Percentiles rank a stretch among this genome's conserved stretches.
phyloP scores from a whole-genome alignment of 1,140 invertebrate species.

The Zaprionus inermis region DNA sequence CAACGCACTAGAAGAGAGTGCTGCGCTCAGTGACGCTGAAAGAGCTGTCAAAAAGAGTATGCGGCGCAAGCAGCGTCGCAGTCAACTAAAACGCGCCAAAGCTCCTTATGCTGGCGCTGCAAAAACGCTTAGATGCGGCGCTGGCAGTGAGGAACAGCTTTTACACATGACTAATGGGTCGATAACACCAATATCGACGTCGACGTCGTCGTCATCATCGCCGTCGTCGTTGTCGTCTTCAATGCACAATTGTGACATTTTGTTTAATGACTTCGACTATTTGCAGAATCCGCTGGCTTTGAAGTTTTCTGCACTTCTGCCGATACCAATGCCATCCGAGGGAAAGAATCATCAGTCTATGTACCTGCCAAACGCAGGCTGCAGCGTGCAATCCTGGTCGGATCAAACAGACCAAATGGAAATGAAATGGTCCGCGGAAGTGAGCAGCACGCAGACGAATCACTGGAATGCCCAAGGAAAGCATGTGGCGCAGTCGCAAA shows the following conservation, averaged over 20 bases:
- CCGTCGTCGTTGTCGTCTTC: background rate
- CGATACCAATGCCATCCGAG: background rate
- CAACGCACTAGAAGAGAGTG: background rate
- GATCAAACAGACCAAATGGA: background rate
- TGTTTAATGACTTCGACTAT: background rate
- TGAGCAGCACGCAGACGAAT: background rate
- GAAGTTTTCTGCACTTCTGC: background rate
- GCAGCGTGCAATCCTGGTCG: background rate
- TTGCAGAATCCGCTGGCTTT: background rate
- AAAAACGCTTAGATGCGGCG: too few species aligned
- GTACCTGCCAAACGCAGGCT: background rate
- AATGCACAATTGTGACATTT: background rate
- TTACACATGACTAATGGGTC: background rate
- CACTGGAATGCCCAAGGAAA: background rate
- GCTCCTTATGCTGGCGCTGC: background rate
- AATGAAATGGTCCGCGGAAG: background rate
- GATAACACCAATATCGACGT: background rate
- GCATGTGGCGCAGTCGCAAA: background rate
- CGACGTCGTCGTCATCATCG: background rate
- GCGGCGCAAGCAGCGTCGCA: background rate
- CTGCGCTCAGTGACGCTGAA: background rate
- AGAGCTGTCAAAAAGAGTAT: background rate
- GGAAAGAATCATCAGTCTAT: background rate
- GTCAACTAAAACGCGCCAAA: background rate
- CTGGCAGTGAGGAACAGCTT: background rate